Evolutionary conservation across 53 echinoderm and acorn worm genomes (phyloP).

Genomic region (Luidia sarsii): DNA sequence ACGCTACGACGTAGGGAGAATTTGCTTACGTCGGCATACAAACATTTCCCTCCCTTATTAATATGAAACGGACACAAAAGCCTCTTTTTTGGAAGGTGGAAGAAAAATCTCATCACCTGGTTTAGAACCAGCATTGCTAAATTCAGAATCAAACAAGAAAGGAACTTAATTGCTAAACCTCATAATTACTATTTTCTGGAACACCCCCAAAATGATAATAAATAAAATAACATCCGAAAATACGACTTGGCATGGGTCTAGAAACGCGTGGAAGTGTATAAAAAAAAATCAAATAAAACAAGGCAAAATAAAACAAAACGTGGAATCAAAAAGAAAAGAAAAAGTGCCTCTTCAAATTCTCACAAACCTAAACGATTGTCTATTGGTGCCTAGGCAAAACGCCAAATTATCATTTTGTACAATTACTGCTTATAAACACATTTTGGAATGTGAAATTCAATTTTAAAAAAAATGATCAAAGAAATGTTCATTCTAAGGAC

Average conservation of each 20-base stretch:
- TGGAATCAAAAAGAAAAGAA: not conserved
- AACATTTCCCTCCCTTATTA: constrained; percentile 9
- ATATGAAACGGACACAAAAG: constrained; percentile 42
- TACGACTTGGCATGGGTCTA: not conserved
- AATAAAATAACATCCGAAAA: not conserved
- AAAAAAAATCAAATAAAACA: not conserved
- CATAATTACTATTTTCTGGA: not conserved
- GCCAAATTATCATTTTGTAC: no score
- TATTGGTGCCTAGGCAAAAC: no score
- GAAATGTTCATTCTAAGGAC: constrained; percentile 24
- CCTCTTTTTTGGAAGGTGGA: constrained; percentile 56
- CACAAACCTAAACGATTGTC: not conserved
- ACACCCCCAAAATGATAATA: not conserved
- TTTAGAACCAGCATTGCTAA: constrained; percentile 42
- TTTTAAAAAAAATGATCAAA: not conserved
- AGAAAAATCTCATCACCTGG: constrained; percentile 46
- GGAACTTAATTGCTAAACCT: not conserved
- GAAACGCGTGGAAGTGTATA: not conserved
- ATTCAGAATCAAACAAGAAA: constrained; percentile 10
- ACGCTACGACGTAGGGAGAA: not conserved
- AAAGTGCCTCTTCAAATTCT: not conserved
- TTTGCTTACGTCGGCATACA: not conserved
- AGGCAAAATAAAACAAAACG: not conserved
- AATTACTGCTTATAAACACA: no score
- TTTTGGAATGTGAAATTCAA: constrained; percentile 49